Conservation (phyloP, 2,888 invertebrate species). For the Xanthostigma xanthostigma region DNA sequence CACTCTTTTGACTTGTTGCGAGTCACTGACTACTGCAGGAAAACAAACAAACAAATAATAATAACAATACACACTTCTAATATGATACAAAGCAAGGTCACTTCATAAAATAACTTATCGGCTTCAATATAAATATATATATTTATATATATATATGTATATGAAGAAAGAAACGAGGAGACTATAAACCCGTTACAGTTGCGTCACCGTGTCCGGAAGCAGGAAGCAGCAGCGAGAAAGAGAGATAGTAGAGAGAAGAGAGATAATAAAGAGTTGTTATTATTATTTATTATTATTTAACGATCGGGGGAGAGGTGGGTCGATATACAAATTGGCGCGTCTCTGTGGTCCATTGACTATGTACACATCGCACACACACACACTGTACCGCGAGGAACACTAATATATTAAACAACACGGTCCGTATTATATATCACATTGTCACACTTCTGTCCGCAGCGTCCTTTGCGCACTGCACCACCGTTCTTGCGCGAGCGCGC, state of each 20-base stretch:
- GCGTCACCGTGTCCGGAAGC: background rate
- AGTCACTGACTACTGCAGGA: constrained; percentile 2
- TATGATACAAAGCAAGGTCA: constrained; percentile 47
- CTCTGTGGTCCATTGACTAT: no score
- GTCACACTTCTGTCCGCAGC: background rate
- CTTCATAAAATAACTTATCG: constrained; percentile 42
- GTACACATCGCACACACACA: no score
- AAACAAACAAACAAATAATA: background rate
- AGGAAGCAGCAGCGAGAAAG: constrained; percentile 1
- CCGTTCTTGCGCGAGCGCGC: background rate
- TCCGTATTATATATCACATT: constrained; percentile 1
- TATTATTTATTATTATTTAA: no score
- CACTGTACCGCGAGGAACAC: no score
- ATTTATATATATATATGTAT: constrained; percentile 8
- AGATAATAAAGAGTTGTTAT: background rate
- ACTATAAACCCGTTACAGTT: constrained; percentile 9
- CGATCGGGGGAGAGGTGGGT: no score
- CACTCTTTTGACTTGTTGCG: constrained; percentile 6
- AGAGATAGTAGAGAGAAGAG: background rate
- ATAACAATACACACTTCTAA: constrained; percentile 1
- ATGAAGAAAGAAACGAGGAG: constrained; percentile 12
- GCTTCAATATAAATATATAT: constrained; percentile 28
- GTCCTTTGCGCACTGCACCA: background rate
- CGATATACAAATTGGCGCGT: no score
- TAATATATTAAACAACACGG: background rate